phyloP scores from a whole-genome alignment of 2,888 invertebrate species.

The Hirtodrosophila histrioides region DNA sequence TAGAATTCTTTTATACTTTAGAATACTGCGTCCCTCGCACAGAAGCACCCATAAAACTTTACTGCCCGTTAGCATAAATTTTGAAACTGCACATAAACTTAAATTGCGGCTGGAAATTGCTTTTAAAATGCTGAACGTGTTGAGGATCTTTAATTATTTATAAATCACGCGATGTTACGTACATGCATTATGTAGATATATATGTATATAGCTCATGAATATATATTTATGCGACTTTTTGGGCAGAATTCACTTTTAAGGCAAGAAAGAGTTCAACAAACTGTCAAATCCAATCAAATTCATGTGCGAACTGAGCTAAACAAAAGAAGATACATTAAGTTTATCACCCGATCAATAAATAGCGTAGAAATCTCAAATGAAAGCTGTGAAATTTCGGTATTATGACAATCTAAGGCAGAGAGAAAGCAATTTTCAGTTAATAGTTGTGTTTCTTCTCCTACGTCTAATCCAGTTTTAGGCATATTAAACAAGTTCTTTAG shows the following conservation, averaged over 20 bases:
- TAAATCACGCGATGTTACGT: slow-evolving; percentile 59
- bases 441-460: slow-evolving; percentile 3
- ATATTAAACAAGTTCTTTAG: slow-evolving; percentile 26
- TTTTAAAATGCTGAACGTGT: slow-evolving; percentile 55
- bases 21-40: slow-evolving; percentile 1
- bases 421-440: slow-evolving; percentile 15
- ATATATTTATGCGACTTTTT: slow-evolving; percentile 20
- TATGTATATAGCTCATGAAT: slow-evolving; percentile 16
- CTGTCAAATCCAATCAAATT: slow-evolving; percentile 42
- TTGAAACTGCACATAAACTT: slow-evolving; percentile 41
- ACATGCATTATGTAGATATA: slow-evolving; percentile 24
- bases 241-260: slow-evolving; percentile 31
- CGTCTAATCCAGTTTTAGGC: background rate
- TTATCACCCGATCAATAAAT: slow-evolving; percentile 36
- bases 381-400: slow-evolving; percentile 2
- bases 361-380: slow-evolving; percentile 4
- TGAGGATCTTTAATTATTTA: slow-evolving; percentile 50
- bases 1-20: background rate
- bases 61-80: slow-evolving; percentile 56
- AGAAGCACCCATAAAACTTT: slow-evolving; percentile 29
- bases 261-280: slow-evolving; percentile 38
- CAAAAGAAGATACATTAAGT: slow-evolving; percentile 17
- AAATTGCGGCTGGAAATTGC: slow-evolving; percentile 47
- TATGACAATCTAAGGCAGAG: background rate
- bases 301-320: slow-evolving; percentile 18